Evolutionary conservation across 2,113 vertebrate genomes (phyloP).

Genomic region (Calidris pygmaea): DNA sequence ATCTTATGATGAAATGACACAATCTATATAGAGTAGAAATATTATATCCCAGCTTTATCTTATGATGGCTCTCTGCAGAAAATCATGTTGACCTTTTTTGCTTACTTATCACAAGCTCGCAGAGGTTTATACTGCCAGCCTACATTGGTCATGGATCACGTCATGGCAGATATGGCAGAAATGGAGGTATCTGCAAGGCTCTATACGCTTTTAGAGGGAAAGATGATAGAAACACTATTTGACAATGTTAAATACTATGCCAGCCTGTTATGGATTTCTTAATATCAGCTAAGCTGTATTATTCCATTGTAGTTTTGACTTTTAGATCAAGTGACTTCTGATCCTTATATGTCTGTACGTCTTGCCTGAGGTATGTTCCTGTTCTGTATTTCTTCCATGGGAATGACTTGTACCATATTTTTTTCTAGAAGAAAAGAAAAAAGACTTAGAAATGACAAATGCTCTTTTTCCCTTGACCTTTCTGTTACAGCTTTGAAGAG

Average conservation of each 20-base stretch:
- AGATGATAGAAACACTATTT: neutral
- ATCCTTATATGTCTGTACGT: neutral
- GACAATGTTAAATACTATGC: neutral
- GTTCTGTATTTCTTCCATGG: neutral
- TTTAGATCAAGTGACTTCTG: neutral
- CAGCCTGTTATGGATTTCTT: neutral
- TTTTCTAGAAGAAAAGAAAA: neutral
- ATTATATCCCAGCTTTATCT: neutral
- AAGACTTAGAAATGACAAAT: neutral
- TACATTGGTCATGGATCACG: neutral
- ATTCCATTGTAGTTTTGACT: neutral
- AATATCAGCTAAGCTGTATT: neutral
- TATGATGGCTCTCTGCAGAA: neutral
- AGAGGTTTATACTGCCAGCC: neutral
- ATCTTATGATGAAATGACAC: neutral
- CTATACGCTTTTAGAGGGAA: neutral
- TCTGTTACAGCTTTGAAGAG: neutral
- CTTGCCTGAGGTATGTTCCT: neutral
- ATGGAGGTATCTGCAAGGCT: neutral
- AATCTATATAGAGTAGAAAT: neutral
- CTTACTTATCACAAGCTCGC: neutral
- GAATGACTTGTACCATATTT: neutral
- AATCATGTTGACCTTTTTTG: neutral
- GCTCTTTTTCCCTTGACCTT: neutral
- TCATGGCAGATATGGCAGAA: neutral